phyloP scores from a whole-genome alignment of 1,140 invertebrate species.

The Ridgeia piscesae region DNA sequence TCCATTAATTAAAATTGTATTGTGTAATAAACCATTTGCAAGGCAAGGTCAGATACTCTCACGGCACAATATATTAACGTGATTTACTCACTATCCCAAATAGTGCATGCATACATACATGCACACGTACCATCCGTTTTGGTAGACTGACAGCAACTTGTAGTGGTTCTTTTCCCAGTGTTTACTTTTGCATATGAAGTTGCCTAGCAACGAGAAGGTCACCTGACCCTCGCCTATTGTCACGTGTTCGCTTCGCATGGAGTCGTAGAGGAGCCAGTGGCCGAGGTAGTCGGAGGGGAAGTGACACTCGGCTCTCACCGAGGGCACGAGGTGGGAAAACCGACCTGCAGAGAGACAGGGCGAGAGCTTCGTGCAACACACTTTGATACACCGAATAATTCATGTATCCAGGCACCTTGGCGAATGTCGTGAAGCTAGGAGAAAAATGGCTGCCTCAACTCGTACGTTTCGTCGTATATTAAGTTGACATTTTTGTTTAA shows the following conservation, averaged over 20 bases:
- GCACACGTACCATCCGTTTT: constrained; percentile 29
- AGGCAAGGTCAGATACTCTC: too few species aligned
- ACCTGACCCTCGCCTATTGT: constrained; percentile 16
- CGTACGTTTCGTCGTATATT: too few species aligned
- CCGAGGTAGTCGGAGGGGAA: constrained; percentile 26
- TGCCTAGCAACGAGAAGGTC: constrained; percentile 23
- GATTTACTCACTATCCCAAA: too few species aligned
- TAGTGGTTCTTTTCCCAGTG: constrained; percentile 30
- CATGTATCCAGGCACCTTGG: too few species aligned
- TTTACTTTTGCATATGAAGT: constrained; percentile 31
- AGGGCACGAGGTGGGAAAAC: constrained; percentile 22
- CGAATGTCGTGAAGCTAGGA: too few species aligned
- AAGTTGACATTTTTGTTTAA: too few species aligned
- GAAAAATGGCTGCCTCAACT: too few species aligned
- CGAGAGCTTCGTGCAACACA: too few species aligned
- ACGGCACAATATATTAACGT: too few species aligned
- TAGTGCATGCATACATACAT: neutral
- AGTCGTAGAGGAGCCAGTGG: constrained; percentile 21
- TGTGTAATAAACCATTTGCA: too few species aligned
- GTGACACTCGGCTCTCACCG: constrained; percentile 23
- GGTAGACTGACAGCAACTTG: constrained; percentile 27
- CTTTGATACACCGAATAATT: too few species aligned
- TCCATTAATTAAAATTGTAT: too few species aligned
- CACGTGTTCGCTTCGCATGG: constrained; percentile 18
- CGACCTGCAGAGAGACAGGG: constrained; percentile 22